Percentiles rank a stretch among this genome's conserved stretches.
Evolutionary conservation across 2,797 vertebrate species (phyloP).

Genomic region (Thunnus albacares): DNA sequence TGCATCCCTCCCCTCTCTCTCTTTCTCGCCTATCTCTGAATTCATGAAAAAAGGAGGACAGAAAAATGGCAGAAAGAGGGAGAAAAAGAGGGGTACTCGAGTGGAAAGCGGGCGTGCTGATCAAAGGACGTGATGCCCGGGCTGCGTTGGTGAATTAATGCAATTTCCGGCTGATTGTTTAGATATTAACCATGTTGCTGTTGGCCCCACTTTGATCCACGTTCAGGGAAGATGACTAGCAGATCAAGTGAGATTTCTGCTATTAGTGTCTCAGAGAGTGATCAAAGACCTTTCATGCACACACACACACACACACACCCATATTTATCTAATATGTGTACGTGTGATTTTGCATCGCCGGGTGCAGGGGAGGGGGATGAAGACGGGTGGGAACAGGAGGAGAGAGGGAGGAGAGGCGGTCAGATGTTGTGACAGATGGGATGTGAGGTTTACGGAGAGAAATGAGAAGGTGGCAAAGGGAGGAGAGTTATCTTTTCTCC

Average conservation of each 20-base stretch:
- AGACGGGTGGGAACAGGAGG: neutral
- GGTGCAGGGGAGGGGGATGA: neutral
- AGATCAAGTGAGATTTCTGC: constrained; percentile 50
- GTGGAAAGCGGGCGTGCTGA: constrained; percentile 20
- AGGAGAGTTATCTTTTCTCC: constrained; percentile 8
- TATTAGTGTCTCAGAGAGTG: constrained; percentile 10
- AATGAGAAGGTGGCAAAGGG: constrained; percentile 21
- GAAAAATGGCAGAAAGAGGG: neutral
- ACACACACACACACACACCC: neutral
- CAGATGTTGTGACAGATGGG: constrained; percentile 60
- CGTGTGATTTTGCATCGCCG: constrained; percentile 30
- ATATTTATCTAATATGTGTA: constrained; percentile 32
- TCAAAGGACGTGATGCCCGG: constrained; percentile 34
- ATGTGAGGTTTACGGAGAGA: constrained; percentile 25
- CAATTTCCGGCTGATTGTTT: constrained; percentile 50
- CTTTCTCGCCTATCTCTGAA: neutral
- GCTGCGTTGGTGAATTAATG: constrained; percentile 41
- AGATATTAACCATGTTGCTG: constrained; percentile 27
- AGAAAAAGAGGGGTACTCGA: neutral
- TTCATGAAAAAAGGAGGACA: constrained; percentile 15
- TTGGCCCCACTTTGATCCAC: constrained; percentile 58
- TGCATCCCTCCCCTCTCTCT: constrained; percentile 27
- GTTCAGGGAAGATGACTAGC: neutral
- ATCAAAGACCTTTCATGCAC: constrained; percentile 50
- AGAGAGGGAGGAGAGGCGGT: constrained; percentile 14